Conservation (phyloP, 2,888 invertebrate species). For the Anorthoa munda region DNA sequence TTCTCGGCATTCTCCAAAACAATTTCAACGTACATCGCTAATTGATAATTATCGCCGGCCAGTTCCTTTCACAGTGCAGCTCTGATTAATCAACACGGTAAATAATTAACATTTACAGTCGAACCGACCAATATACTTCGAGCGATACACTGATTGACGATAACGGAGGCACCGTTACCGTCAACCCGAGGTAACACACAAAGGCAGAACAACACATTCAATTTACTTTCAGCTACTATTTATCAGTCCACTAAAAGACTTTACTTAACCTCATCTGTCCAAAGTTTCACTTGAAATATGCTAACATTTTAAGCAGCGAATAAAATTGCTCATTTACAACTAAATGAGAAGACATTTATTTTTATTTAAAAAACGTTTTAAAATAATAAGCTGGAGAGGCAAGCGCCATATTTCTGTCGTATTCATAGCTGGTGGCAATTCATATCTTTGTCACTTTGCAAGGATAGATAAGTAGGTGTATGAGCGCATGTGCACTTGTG, state of each 20-base stretch:
- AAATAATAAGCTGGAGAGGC: conserved; percentile 41
- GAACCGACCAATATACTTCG: conserved; percentile 20
- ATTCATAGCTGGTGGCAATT: conserved; percentile 49
- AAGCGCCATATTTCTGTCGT: conserved; percentile 46
- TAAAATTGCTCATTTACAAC: conserved; percentile 31
- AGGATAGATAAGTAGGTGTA: conserved; percentile 57
- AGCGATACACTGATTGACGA: conserved; percentile 34
- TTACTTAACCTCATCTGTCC: conserved; percentile 2
- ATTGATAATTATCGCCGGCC: conserved; percentile 39
- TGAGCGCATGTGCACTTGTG: conserved; percentile 55
- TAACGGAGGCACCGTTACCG: conserved; percentile 5
- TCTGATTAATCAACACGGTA: conserved; percentile 21
- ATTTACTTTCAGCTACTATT: conserved; percentile 7
- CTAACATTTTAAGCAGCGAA: conserved; percentile 27
- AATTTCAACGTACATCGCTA: conserved; percentile 19
- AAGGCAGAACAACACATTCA: conserved; percentile 22
- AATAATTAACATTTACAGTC: conserved; percentile 40
- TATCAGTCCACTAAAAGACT: neutral
- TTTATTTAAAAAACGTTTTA: conserved; percentile 41
- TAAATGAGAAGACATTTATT: conserved; percentile 41
- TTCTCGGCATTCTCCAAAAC: neutral
- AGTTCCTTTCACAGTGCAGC: conserved; percentile 24
- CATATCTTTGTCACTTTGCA: conserved; percentile 56
- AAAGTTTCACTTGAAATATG: conserved; percentile 35
- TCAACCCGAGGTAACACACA: conserved; percentile 1